Evolutionary conservation across 2,888 invertebrate species (phyloP), one percentile per base, ranked within the genome.

Genomic region (Cosmopolites sordidus): DNA sequence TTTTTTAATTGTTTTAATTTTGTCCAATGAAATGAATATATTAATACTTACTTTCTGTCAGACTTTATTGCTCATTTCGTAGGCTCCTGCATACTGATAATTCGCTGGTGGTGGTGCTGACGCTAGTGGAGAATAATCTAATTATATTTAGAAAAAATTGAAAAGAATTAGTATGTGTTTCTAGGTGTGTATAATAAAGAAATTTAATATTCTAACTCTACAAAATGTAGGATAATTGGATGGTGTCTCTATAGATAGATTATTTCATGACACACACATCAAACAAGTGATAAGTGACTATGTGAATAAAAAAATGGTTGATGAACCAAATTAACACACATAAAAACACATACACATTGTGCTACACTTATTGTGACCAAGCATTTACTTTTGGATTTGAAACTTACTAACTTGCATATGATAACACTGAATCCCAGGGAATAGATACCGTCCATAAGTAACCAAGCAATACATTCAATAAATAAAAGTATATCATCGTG

Each of bases 51-150:
- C 55, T 16, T 71, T 68, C 67, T 75, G 79, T 82, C 80, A 82
- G 74, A 81, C 86, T 76, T 87, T 86, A 71, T 86, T 84, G 58
- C 86, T 81, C 86, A 87, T 84, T 78, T 87, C 87, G 76, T 84
- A 84, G 55, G 87, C 87, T 66, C 83, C 83, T 59, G 87, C 86
- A 76, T 87, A 87, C 55, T 83, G 68, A 50, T 56, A 64, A 57
- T 63, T 66, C 60, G 63, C 62, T 17, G 64, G 62, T 16, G 74
- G 74, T 16, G 76, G 75, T 27, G 76, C 76, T 54, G 75, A 70
- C 52, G 76, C 76, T 76, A 71, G 58, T 67, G 70, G 71, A 64
- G 70, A 72, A 73, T 72, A 72, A 58, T 68, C 67, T 68, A 56
- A 62, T 62, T 60, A 57, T 48, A 57, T 62, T 59, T 54, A 50